phyloP scores from a whole-genome alignment of 2,113 vertebrate genomes.

The Petaurus breviceps region DNA sequence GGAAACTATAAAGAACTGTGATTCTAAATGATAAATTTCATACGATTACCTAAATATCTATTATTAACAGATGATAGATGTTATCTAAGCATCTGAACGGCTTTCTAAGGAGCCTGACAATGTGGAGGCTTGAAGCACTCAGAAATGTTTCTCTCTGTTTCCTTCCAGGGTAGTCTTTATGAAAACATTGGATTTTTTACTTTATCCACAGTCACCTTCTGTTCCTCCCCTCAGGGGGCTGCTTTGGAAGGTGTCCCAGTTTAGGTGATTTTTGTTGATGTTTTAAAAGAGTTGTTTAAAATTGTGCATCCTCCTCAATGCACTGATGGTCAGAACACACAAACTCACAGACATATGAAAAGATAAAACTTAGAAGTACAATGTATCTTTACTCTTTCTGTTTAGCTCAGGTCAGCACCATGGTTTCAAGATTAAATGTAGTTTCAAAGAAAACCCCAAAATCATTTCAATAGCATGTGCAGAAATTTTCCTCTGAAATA shows the following conservation, averaged over 20 bases:
- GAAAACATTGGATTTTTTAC: not conserved
- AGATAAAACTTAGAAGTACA: not conserved
- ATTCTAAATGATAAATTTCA: not conserved
- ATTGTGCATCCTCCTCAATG: not conserved
- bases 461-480: not conserved
- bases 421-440: not conserved
- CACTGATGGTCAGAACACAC: not conserved
- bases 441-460: not conserved
- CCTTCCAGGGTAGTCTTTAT: not conserved
- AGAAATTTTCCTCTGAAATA: slow-evolving; percentile 26
- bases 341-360: not conserved
- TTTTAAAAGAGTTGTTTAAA: not conserved
- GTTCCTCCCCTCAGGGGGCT: not conserved
- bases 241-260: not conserved
- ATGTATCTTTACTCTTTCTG: not conserved
- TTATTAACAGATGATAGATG: not conserved
- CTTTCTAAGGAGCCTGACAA: not conserved
- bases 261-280: not conserved
- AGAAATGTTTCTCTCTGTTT: not conserved
- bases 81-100: not conserved
- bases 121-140: not conserved
- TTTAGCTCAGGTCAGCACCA: not conserved
- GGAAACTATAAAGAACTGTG: not conserved
- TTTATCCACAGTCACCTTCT: not conserved
- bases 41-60: not conserved